These are phyloP conservation scores for Cryptocephalus primarius DNA, from an alignment of 2,888 invertebrate genomes.

Conservation along the genomic window DNA sequence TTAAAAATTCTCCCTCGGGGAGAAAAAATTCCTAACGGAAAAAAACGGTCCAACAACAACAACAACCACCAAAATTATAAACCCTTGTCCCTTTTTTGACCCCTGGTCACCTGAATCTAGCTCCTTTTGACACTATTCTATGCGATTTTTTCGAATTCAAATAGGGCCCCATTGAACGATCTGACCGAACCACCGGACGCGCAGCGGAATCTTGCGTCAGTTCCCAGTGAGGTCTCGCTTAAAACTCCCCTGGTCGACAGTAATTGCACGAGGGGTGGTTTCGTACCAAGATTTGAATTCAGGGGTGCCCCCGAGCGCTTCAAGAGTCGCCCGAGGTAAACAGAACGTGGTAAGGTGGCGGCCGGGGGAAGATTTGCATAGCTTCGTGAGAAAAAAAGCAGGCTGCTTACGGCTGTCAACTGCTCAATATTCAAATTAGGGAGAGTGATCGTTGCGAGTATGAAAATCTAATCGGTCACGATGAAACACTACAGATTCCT, in stretches of 20 bases:
- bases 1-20: conserved; percentile 16
- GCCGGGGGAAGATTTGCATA: conserved; percentile 24
- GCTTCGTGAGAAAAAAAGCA: conserved; percentile 30
- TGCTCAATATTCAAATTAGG: conserved; percentile 20
- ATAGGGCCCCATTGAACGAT: conserved; percentile 16
- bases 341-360: conserved; percentile 11
- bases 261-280: conserved; percentile 15
- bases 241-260: conserved; percentile 10
- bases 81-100: conserved; percentile 20
- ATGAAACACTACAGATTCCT: conserved; percentile 15
- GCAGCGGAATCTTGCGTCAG: conserved; percentile 5
- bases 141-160: conserved; percentile 16
- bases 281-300: conserved; percentile 9
- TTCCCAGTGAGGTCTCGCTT: conserved; percentile 3
- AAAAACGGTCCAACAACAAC: conserved; percentile 12
- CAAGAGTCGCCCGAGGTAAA: conserved; percentile 4
- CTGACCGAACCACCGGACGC: conserved; percentile 13
- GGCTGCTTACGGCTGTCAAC: conserved; percentile 22
- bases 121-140: too few species aligned
- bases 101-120: conserved; percentile 17
- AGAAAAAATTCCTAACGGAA: conserved; percentile 22
- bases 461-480: conserved; percentile 22
- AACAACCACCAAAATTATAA: not conserved
- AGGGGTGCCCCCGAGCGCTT: conserved; percentile 1
- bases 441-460: conserved; percentile 17